phyloP scores from a whole-genome alignment of 1,140 invertebrate species.

The Acromyrmex heyeri region DNA sequence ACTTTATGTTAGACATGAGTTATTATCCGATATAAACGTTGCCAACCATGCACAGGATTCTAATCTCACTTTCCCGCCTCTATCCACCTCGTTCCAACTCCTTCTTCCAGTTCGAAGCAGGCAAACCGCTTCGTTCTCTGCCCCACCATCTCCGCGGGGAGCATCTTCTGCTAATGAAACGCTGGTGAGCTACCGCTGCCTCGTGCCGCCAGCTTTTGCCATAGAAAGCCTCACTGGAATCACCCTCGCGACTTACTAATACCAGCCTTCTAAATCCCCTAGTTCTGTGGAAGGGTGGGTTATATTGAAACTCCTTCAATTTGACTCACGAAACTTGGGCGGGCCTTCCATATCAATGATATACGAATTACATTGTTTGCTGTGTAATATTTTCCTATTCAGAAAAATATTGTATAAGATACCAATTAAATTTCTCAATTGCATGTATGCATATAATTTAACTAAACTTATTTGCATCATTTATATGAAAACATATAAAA shows the following conservation, averaged over 20 bases:
- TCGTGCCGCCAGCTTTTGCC: slow-evolving; percentile 83
- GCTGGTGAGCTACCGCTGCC: slow-evolving; percentile 85
- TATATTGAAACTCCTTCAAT: slow-evolving; percentile 74
- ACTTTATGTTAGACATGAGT: slow-evolving; percentile 69
- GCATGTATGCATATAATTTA: not conserved
- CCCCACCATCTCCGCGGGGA: slow-evolving; percentile 80
- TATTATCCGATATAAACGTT: slow-evolving; percentile 79
- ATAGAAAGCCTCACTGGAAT: slow-evolving; percentile 67
- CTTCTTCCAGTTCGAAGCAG: slow-evolving; percentile 75
- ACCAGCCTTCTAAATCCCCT: slow-evolving; percentile 61
- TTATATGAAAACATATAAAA: not conserved
- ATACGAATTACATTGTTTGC: slow-evolving; percentile 34
- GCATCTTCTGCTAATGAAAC: slow-evolving; percentile 87
- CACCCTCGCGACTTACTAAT: slow-evolving; percentile 82
- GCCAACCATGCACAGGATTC: slow-evolving; percentile 83
- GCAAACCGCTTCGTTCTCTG: slow-evolving; percentile 59
- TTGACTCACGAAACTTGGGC: slow-evolving; percentile 62
- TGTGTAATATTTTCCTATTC: not conserved
- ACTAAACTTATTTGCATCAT: not conserved
- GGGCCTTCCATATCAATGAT: slow-evolving; percentile 47
- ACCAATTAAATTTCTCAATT: not conserved
- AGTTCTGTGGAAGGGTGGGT: slow-evolving; percentile 48
- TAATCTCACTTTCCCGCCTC: slow-evolving; percentile 84
- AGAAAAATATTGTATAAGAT: not conserved
- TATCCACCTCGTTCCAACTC: slow-evolving; percentile 72